Evolutionary conservation across 2,113 vertebrate genomes (phyloP).

Genomic region (Coptodon bakossiorum): DNA sequence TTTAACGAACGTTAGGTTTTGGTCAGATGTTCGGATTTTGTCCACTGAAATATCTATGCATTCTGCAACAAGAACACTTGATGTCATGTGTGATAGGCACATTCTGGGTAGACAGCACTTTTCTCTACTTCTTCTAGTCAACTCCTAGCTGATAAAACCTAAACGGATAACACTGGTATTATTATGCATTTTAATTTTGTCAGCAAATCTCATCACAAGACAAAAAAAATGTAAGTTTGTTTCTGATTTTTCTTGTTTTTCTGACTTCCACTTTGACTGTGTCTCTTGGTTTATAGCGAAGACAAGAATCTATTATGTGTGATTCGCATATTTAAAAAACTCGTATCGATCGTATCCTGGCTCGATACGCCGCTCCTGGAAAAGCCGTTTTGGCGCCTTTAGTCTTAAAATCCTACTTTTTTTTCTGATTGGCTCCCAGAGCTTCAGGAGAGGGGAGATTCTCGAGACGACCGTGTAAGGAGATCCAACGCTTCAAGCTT

Average conservation of each 20-base stretch:
- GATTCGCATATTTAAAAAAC: background rate
- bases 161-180: conserved; percentile 1
- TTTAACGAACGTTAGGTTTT: background rate
- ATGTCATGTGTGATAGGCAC: conserved; percentile 50
- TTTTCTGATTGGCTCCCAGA: background rate
- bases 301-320: background rate
- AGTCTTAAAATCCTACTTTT: background rate
- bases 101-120: conserved; percentile 32
- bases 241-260: background rate
- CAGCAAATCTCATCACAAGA: conserved; percentile 11
- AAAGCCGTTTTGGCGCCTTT: background rate
- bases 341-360: background rate
- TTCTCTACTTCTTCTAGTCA: conserved; percentile 23
- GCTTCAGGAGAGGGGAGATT: background rate
- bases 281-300: background rate
- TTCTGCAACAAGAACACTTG: conserved; percentile 52
- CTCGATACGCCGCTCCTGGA: background rate
- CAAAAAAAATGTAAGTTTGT: background rate
- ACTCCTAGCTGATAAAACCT: background rate
- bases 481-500: background rate
- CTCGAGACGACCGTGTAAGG: background rate
- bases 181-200: background rate
- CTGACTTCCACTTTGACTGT: background rate
- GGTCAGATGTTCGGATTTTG: conserved; percentile 13
- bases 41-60: conserved; percentile 63